Conservation (phyloP, 2,888 invertebrate genomes). For the Dasysyrphus albostriatus region DNA sequence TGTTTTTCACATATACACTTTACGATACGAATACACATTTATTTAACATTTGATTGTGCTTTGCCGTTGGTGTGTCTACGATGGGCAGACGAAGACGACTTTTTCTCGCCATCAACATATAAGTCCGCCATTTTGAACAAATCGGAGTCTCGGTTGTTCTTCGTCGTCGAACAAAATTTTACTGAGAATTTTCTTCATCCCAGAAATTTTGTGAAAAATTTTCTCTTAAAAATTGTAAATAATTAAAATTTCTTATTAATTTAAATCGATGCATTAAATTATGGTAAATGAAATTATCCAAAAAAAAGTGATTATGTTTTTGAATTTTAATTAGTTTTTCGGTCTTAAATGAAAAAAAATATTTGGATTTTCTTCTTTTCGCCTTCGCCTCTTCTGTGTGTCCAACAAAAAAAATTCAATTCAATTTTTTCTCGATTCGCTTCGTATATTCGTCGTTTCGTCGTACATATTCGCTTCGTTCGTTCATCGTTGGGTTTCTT, state of each 20-base stretch:
- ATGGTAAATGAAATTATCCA: conserved; percentile 59
- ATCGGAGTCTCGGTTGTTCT: conserved; percentile 76
- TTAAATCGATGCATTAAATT: conserved; percentile 68
- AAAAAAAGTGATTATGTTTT: conserved; percentile 65
- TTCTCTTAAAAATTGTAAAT: conserved; percentile 70
- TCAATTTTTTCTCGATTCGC: conserved; percentile 63
- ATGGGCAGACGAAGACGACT: conserved; percentile 69
- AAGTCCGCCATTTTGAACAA: conserved; percentile 76
- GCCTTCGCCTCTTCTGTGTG: conserved; percentile 59
- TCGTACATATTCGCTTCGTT: conserved; percentile 66
- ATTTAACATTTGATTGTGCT: conserved; percentile 67
- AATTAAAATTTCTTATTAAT: conserved; percentile 71
- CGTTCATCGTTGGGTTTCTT: conserved; percentile 74
- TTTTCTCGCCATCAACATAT: conserved; percentile 75
- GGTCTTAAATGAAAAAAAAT: conserved; percentile 61
- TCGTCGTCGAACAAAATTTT: conserved; percentile 75
- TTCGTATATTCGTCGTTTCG: conserved; percentile 69
- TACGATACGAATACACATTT: conserved; percentile 42
- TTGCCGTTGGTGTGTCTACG: conserved; percentile 66
- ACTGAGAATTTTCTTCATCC: conserved; percentile 74
- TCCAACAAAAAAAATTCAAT: conserved; percentile 75
- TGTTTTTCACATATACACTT: conserved; percentile 84
- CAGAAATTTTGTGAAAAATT: conserved; percentile 74
- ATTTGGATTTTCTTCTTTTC: conserved; percentile 66
- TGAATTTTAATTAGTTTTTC: conserved; percentile 71